Conservation (phyloP, 2,797 vertebrate species). For the Nannoperca obscura region DNA sequence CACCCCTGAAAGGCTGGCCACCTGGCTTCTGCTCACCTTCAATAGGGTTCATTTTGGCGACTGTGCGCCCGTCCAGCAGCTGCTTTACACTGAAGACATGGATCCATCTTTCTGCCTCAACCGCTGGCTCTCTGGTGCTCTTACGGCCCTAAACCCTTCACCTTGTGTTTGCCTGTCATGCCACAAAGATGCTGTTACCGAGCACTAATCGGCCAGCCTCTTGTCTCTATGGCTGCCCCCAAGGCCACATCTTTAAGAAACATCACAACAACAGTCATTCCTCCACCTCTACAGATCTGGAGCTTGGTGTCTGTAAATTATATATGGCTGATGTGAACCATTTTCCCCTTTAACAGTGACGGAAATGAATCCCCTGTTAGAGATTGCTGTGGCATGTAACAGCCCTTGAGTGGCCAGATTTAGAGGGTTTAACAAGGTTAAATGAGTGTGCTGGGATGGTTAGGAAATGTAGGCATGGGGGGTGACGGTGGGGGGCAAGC, state of each 20-base stretch:
- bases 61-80: slow-evolving; percentile 63
- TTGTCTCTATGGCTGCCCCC: slow-evolving; percentile 47
- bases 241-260: slow-evolving; percentile 55
- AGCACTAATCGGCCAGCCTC: slow-evolving; percentile 41
- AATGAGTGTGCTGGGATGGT: slow-evolving; percentile 73
- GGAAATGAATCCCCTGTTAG: slow-evolving; percentile 80
- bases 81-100: slow-evolving; percentile 63
- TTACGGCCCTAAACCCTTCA: slow-evolving; percentile 36
- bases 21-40: slow-evolving; percentile 78
- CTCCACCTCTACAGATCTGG: slow-evolving; percentile 48
- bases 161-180: slow-evolving; percentile 47
- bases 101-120: slow-evolving; percentile 36
- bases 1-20: slow-evolving; percentile 72
- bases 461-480: slow-evolving; percentile 28
- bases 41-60: slow-evolving; percentile 74
- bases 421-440: slow-evolving; percentile 83
- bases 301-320: slow-evolving; percentile 66
- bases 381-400: slow-evolving; percentile 81
- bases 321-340: slow-evolving; percentile 63
- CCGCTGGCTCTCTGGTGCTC: slow-evolving; percentile 29
- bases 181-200: slow-evolving; percentile 34
- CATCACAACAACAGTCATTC: slow-evolving; percentile 45
- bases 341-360: slow-evolving; percentile 68
- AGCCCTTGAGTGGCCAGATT: slow-evolving; percentile 68
- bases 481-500: slow-evolving; percentile 20